phyloP scores from a whole-genome alignment of 2,797 vertebrate genomes.

The Rhodeus uyekii region DNA sequence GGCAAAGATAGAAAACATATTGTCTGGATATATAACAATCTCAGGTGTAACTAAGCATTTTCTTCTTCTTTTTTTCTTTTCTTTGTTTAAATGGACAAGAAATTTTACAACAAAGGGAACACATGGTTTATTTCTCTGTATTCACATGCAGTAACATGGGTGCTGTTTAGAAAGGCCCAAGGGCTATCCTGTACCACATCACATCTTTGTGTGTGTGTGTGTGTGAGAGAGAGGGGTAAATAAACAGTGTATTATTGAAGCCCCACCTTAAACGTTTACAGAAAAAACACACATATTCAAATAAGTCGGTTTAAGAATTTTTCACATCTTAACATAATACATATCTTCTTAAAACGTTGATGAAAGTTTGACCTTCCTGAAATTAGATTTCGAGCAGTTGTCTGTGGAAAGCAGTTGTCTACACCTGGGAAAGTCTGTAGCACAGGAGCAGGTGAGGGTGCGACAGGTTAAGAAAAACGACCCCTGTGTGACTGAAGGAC shows the following conservation, averaged over 20 bases:
- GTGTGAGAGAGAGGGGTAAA: constrained; percentile 6
- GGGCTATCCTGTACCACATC: constrained; percentile 42
- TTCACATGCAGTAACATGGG: constrained; percentile 35
- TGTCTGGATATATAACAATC: constrained; percentile 5
- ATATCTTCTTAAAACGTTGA: constrained; percentile 38
- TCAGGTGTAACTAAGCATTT: constrained; percentile 18
- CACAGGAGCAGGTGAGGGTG: constrained; percentile 48
- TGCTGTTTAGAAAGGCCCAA: constrained; percentile 29
- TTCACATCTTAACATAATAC: constrained; percentile 26
- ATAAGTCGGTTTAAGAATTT: constrained; percentile 9
- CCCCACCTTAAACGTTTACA: constrained; percentile 7
- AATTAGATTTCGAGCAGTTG: constrained; percentile 41
- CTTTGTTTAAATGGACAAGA: too few species aligned
- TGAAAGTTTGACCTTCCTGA: constrained; percentile 53
- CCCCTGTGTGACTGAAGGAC: constrained; percentile 36
- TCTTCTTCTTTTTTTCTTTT: too few species aligned
- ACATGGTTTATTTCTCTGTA: constrained; percentile 24
- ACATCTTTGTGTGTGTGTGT: constrained; percentile 20
- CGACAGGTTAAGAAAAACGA: constrained; percentile 52
- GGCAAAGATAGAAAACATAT: background rate
- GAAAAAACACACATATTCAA: constrained; percentile 21
- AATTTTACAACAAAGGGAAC: constrained; percentile 7
- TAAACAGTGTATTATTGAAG: background rate
- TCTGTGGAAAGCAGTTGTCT: constrained; percentile 29
- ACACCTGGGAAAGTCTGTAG: constrained; percentile 36